phyloP scores from a whole-genome alignment of 2,888 invertebrate genomes.

The Globia sparganii region DNA sequence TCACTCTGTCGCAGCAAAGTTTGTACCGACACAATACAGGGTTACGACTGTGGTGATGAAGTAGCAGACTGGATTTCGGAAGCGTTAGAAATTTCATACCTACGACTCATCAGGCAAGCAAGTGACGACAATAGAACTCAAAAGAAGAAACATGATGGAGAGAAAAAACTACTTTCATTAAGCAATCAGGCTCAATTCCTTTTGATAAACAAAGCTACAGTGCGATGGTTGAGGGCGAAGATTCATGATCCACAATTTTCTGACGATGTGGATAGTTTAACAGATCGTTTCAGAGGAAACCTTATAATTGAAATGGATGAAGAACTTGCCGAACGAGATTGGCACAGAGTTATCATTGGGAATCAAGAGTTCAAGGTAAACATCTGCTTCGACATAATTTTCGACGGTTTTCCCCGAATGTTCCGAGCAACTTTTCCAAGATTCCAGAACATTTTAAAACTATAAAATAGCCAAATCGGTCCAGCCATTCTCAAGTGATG shows the following conservation, averaged over 20 bases:
- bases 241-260: slow-evolving; percentile 89
- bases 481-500: not conserved
- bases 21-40: slow-evolving; percentile 95
- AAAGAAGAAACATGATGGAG: slow-evolving; percentile 77
- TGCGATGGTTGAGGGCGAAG: slow-evolving; percentile 92
- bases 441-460: not conserved
- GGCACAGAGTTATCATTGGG: slow-evolving; percentile 92
- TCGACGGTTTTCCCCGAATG: not conserved
- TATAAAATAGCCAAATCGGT: not conserved
- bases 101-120: slow-evolving; percentile 93
- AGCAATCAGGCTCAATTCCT: slow-evolving; percentile 97
- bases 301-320: slow-evolving; percentile 93
- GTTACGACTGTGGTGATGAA: slow-evolving; percentile 95
- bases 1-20: slow-evolving; percentile 94
- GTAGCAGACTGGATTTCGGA: slow-evolving; percentile 95
- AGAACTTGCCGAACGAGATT: slow-evolving; percentile 95
- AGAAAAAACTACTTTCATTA: slow-evolving; percentile 88
- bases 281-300: slow-evolving; percentile 97
- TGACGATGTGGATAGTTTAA: slow-evolving; percentile 90
- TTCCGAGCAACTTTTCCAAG: not conserved
- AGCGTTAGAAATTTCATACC: slow-evolving; percentile 92
- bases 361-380: slow-evolving; percentile 92
- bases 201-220: slow-evolving; percentile 94
- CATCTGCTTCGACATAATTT: not conserved
- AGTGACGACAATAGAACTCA: slow-evolving; percentile 77